A percentile compares a stretch with the other conserved stretches of the same genome.
Evolutionary conservation across 2,113 vertebrate species (phyloP).

Genomic region (Andinoacara biseriatus): DNA sequence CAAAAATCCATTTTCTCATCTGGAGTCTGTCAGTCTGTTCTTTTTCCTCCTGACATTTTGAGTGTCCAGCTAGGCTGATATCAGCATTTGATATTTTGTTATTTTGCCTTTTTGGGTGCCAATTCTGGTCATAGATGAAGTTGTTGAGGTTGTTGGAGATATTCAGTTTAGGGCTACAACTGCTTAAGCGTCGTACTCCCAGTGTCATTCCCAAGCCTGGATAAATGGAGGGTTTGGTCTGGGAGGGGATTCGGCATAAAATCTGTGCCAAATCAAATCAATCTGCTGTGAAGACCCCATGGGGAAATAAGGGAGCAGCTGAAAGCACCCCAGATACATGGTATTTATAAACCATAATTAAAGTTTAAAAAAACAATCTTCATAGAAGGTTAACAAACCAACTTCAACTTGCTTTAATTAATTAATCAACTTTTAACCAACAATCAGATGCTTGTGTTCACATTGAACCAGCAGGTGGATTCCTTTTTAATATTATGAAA

Average conservation of each 20-base stretch:
- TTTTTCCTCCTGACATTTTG: background rate
- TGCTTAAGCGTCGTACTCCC: background rate
- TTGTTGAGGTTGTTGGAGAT: no score
- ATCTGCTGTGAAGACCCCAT: no score
- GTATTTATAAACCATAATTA: background rate
- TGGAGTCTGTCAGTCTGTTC: background rate
- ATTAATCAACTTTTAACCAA: background rate
- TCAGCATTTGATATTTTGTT: no score
- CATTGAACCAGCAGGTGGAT: background rate
- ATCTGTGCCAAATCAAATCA: no score
- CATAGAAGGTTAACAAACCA: background rate
- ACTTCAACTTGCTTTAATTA: background rate
- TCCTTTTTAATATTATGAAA: background rate
- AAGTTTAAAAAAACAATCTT: background rate
- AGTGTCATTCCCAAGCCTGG: no score
- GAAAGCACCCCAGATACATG: no score
- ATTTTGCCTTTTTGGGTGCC: no score
- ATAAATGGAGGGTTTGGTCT: no score
- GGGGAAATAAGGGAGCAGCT: no score
- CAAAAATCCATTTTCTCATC: background rate
- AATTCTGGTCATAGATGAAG: background rate
- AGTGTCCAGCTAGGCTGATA: no score
- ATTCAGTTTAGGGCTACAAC: background rate
- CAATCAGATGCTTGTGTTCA: rapidly evolving
- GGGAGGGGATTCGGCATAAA: no score